Evolutionary conservation across 2,888 invertebrate genomes (phyloP), one percentile per base, ranked within the genome.

Genomic region (Plemyria rubiginata): DNA sequence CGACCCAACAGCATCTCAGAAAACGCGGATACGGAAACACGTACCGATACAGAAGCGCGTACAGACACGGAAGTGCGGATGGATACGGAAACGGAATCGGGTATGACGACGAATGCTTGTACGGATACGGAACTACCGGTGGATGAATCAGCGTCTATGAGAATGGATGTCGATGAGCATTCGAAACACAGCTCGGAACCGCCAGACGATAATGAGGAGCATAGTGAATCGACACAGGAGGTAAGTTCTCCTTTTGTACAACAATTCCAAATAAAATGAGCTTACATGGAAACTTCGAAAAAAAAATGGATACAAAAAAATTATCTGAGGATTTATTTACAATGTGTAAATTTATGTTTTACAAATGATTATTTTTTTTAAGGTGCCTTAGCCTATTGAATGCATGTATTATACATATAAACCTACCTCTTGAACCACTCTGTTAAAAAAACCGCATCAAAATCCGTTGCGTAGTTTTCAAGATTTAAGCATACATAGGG

Each of bases 1-100:
- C 91, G 90, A 0, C 87, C 83, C 0, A 87, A 85, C 0, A 88
- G 87, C 54, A 73, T 84, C 16, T 86, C 89, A 0, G 91, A 92
- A 61, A 73, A 81, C 0, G 79, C 77, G 0, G 86, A 87, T 38
- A 67, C 74, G n/a, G 87, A 86, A 54, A 43, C 70, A 6, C 66
- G 74, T 5, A 52, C 51, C 0, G 55, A 62, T 9, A 61, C 48
- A 5, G 46, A 52, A 52, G 13, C 50, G 4, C 12, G 13, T 13
- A 15, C 38, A n/a, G 54, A 15, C 38, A 61, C 40, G 40, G 49
- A 60, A 38, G 11, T 9, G 36, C 9, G 3, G 43, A 48, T 41
- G 56, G 49, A 49, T 7, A 12, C 48, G 40, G 55, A 55, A 13
- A 50, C 32, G 50, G 50, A 57, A 41, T n/a, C 28, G 15, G 36